Evolutionary conservation across 1,140 invertebrate species (phyloP).

Genomic region (Marisa cornuarietis): DNA sequence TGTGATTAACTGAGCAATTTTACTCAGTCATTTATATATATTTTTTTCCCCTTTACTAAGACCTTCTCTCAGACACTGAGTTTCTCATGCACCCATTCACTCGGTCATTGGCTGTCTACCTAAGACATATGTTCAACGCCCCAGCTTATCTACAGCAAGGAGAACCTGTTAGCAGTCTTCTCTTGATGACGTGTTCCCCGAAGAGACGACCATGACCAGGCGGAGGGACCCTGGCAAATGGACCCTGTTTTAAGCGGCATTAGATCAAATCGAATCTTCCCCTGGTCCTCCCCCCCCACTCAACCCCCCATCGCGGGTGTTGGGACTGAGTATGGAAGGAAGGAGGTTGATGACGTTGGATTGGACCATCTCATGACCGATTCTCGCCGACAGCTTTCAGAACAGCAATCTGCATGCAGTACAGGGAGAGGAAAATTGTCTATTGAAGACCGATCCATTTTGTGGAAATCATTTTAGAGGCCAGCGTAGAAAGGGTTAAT

Average conservation of each 20-base stretch:
- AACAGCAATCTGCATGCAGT: neutral
- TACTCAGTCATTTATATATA: no score
- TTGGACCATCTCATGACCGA: neutral
- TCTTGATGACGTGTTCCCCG: neutral
- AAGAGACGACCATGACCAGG: neutral
- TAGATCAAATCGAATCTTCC: slow-evolving; percentile 16
- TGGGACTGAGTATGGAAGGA: neutral
- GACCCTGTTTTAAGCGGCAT: slow-evolving; percentile 10
- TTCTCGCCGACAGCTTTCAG: no score
- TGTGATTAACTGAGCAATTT: no score
- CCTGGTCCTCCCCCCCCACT: neutral
- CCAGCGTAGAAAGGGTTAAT: slow-evolving; percentile 22
- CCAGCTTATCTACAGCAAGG: neutral
- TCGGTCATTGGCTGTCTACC: no score
- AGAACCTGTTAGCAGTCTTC: slow-evolving; percentile 25
- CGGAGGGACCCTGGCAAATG: neutral
- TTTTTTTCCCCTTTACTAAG: neutral
- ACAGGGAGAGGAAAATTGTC: neutral
- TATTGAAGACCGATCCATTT: slow-evolving; percentile 3
- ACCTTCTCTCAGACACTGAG: neutral
- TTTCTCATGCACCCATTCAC: no score
- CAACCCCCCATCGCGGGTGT: neutral
- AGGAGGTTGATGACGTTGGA: no score
- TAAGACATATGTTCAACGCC: neutral
- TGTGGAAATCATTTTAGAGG: neutral